Evolutionary conservation across 2,113 vertebrate species (phyloP), one percentile per base, ranked within the genome.

Genomic region (Mustela nigripes): DNA sequence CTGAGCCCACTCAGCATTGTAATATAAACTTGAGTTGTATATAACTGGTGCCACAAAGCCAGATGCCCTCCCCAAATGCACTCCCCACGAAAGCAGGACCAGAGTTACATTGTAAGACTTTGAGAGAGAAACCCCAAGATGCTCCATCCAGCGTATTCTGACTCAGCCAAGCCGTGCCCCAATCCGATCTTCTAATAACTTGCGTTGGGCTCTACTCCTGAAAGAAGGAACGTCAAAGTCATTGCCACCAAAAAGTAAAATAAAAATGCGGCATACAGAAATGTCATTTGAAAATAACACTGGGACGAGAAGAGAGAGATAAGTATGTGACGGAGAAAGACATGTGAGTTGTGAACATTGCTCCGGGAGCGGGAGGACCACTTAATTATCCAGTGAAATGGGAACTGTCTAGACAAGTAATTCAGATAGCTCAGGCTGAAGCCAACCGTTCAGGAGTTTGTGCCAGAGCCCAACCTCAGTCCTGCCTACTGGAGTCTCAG

Each of bases 371-470:
- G 1, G 22, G 48, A 86, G 79, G 79, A 42, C 36, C n/a, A 36
- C 45, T 85, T 93, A 95, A 79, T 89, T 92, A 95, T 69, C 71
- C 85, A 33, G 26, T 69, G 87, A 93, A 67, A 81, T 33, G 53
- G 60, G 86, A 93, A 69, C 82, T 62, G 82, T 97, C 94, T 92
- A 92, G 91, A 95, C 92, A 71, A 92, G 95, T 71, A 78, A 93
- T 81, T 97, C 94, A 95, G 45, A 91, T 45, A 60, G 18, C 67
- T 94, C 84, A 81, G 19, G 60, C 89, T 58, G 62, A 83, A 67
- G 80, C 65, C 89, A 97, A 1, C 42, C 62, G 65, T 85, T 36
- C 31, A 22, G 85, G 86, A 45, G 67, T 78, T 63, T 67, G 45
- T 16, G 12, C 76, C 97, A 91, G 89, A 89, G 60, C 86, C 94